These are phyloP conservation scores for Phataginus tetradactyla DNA, from an alignment of 2,797 vertebrate genomes.

Conservation along the genomic window DNA sequence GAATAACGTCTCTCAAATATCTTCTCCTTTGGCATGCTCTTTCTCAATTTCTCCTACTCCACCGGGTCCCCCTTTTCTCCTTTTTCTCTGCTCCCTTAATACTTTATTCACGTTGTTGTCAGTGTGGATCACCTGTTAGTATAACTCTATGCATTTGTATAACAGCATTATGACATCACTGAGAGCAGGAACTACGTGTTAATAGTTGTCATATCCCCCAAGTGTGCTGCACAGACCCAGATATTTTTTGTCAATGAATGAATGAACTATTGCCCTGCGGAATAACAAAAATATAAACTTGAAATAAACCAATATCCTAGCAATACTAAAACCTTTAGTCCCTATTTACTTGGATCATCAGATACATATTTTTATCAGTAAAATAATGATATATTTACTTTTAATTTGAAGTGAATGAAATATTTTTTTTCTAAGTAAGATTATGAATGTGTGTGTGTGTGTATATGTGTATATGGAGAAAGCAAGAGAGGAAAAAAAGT, in stretches of 20 bases:
- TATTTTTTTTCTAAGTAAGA: neutral
- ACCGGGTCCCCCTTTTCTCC: neutral
- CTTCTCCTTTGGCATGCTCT: neutral
- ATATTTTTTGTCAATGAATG: neutral
- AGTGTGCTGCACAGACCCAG: neutral
- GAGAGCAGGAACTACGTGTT: neutral
- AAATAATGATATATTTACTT: neutral
- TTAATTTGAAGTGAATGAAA: neutral
- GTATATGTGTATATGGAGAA: neutral
- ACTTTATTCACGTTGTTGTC: neutral
- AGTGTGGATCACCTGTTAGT: neutral
- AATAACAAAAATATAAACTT: neutral
- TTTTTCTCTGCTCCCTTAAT: neutral
- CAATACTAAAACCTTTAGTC: neutral
- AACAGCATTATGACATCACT: neutral
- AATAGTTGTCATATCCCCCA: neutral
- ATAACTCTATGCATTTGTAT: neutral
- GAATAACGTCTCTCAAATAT: neutral
- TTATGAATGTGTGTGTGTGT: neutral
- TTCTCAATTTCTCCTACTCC: neutral
- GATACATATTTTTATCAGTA: neutral
- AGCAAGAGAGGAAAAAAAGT: neutral
- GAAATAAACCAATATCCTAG: neutral
- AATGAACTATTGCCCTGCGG: neutral
- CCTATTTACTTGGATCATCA: neutral